Evolutionary conservation across 2,888 invertebrate species (phyloP).

Genomic region (Omphaloscelis lunosa): DNA sequence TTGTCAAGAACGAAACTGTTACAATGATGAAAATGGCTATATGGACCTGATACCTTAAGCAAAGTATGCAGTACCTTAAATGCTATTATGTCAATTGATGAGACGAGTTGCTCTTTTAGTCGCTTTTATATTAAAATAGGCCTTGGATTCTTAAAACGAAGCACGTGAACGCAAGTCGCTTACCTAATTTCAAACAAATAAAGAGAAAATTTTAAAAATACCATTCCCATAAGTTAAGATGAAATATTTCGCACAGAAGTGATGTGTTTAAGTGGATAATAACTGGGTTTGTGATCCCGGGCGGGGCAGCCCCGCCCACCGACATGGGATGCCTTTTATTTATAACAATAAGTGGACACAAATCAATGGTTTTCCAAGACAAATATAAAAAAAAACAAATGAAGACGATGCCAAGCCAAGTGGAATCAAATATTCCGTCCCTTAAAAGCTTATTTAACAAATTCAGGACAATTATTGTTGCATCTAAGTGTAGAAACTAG

Average conservation of each 20-base stretch:
- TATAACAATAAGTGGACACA: constrained; percentile 64
- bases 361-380: constrained; percentile 51
- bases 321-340: constrained; percentile 78
- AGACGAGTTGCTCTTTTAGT: not conserved
- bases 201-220: constrained; percentile 26
- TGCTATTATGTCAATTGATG: not conserved
- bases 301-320: constrained; percentile 85
- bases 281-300: constrained; percentile 80
- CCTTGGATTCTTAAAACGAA: not conserved
- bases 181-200: constrained; percentile 23
- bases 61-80: too few relatives aligned
- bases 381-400: constrained; percentile 44
- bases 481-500: not conserved
- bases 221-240: constrained; percentile 57
- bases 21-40: too few relatives aligned
- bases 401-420: constrained; percentile 18
- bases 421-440: not conserved
- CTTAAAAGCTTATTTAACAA: not conserved
- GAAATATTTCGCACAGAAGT: constrained; percentile 86
- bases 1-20: too few relatives aligned
- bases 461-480: not conserved
- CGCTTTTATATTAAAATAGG: not conserved
- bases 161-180: not conserved
- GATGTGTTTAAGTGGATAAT: constrained; percentile 89
- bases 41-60: too few relatives aligned